These are phyloP conservation scores for Dyspetes luteomarginatus DNA, from an alignment of 2,888 invertebrate species.

Conservation along the genomic window DNA sequence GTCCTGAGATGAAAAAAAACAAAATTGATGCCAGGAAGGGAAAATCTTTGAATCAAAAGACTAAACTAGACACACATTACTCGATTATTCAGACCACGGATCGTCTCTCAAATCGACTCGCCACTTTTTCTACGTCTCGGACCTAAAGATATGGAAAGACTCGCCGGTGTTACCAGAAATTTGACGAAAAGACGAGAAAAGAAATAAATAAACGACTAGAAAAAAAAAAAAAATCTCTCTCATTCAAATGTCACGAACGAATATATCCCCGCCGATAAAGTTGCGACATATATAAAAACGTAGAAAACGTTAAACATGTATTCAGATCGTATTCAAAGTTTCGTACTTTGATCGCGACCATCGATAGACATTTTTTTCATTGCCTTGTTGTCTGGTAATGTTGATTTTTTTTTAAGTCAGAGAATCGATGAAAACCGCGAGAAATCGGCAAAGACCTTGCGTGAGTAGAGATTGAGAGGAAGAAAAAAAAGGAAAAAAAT, in stretches of 20 bases:
- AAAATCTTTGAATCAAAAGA: too few species aligned
- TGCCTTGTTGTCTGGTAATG: neutral
- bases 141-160: too few species aligned
- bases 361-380: slow-evolving; percentile 38
- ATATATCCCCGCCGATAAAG: slow-evolving; percentile 19
- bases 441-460: slow-evolving; percentile 54
- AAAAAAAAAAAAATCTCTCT: slow-evolving; percentile 39
- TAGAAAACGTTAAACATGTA: slow-evolving; percentile 51
- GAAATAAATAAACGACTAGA: neutral
- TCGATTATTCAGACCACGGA: too few species aligned
- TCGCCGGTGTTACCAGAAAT: too few species aligned
- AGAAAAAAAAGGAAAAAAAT: neutral
- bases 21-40: too few species aligned
- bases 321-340: slow-evolving; percentile 63
- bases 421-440: slow-evolving; percentile 34
- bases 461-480: slow-evolving; percentile 1
- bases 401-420: neutral
- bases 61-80: too few species aligned
- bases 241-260: slow-evolving; percentile 43
- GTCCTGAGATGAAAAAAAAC: too few species aligned
- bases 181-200: neutral
- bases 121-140: too few species aligned
- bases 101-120: too few species aligned
- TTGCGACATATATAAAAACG: neutral
- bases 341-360: slow-evolving; percentile 62